Base-by-base conservation (phyloP, 2,113 vertebrate genomes). In the Macrotis lagotis region DNA sequence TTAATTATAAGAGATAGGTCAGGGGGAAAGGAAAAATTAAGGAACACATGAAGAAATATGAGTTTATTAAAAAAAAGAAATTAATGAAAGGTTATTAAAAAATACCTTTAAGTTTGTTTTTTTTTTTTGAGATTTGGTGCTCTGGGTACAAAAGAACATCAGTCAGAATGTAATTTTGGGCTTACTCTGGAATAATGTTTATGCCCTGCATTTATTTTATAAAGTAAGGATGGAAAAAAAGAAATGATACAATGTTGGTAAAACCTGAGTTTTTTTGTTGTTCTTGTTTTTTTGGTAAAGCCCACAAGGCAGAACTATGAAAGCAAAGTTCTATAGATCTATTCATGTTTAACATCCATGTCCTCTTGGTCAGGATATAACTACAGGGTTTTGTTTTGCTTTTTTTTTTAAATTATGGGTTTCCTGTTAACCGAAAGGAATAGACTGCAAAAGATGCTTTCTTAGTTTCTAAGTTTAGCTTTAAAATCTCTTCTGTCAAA, bases 381-480 rank as follows among this genome's bases (percentile, higher is more conserved):
- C 53, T 55, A 55, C 26, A 2, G 8, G 53, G 26, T 28, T 53
- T 26, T 53, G 25, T 25, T 53, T 53, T 53, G 52, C 1, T 53
- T 53, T 52, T 51, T 25, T 31, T 26, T 55, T 55, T 55, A 9
- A 55, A 9, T 28, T 9, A 55, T 2, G 26, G 53, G 25, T 28
- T 28, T 25, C 24, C 51, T 95, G 48, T 48, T 90, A 89, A 89
- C 91, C 59, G 52, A 9, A 94, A 92, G 49, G 51, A 93, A 90
- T 74, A 25, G 50, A 59, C 26, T 59, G 25, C 51, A 26, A 3
- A 25, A 3, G 91, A 50, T 28, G 48, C 14, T 94, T 89, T 49
- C 90, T 83, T 3, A 3, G 25, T 90, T 24, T 95, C 25, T 48
- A 90, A 50, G 53, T 22, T 37, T 28, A 48, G 51, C 91, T 47